phyloP scores from a whole-genome alignment of 2,888 invertebrate species.

The Rhimphoctona megacephalus region DNA sequence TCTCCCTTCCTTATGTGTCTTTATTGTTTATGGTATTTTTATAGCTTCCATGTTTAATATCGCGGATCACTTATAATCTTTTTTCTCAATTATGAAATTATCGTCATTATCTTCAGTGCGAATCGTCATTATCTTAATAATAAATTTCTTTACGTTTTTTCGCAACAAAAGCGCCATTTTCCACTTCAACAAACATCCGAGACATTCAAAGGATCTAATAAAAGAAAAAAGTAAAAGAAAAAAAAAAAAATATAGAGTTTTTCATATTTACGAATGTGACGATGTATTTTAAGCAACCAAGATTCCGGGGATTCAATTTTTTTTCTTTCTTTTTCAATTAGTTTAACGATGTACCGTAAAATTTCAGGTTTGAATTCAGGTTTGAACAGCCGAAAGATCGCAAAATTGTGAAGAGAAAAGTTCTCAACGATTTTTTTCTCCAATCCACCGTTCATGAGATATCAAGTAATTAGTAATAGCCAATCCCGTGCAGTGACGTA shows the following conservation, averaged over 20 bases:
- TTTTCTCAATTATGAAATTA: slow-evolving; percentile 42
- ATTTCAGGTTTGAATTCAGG: too few species aligned
- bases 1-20: background rate
- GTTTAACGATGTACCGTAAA: background rate
- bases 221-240: background rate
- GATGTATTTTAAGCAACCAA: background rate
- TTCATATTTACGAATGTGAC: background rate
- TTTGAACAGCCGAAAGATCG: background rate
- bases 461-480: background rate
- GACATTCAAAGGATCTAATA: background rate
- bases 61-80: slow-evolving; percentile 44
- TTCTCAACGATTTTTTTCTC: background rate
- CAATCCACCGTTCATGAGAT: background rate
- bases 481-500: background rate
- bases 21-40: slow-evolving; percentile 16
- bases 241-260: background rate
- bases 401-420: background rate
- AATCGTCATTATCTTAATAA: slow-evolving; percentile 13
- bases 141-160: background rate
- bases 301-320: background rate
- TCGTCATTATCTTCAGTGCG: slow-evolving; percentile 28
- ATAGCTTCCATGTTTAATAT: slow-evolving; percentile 24
- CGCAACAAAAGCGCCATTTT: background rate
- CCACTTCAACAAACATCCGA: background rate
- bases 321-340: background rate